These are phyloP conservation scores for Erebia aethiops DNA, from an alignment of 2,888 invertebrate species.

Conservation along the genomic window DNA sequence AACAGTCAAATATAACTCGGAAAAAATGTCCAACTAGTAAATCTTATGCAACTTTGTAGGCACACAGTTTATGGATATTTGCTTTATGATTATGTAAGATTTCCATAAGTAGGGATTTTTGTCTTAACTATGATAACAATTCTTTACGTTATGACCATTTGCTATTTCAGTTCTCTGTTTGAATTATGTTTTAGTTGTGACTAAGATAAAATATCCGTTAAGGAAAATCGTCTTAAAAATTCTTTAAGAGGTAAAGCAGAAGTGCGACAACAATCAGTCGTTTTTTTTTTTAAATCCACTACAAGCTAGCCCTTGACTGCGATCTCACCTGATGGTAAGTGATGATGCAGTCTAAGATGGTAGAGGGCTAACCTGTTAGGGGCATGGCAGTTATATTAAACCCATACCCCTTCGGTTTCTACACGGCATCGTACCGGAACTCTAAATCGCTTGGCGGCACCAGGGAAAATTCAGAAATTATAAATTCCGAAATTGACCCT, in stretches of 20 bases:
- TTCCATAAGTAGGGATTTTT: constrained; percentile 1
- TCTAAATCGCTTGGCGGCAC: no score
- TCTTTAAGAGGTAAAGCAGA: neutral
- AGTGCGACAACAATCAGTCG: neutral
- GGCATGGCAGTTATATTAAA: no score
- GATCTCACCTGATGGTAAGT: no score
- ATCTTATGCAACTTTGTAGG: neutral
- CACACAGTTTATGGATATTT: neutral
- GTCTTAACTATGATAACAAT: neutral
- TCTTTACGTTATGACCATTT: neutral
- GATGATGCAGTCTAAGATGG: no score
- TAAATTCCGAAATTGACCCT: no score
- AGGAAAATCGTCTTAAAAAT: constrained; percentile 4
- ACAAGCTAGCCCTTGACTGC: no score
- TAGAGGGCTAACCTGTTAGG: no score
- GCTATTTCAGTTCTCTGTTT: neutral
- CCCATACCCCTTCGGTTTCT: no score
- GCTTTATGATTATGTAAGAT: neutral
- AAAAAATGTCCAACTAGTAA: neutral
- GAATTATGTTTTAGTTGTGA: constrained; percentile 11
- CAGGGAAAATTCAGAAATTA: no score
- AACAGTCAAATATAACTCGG: no score
- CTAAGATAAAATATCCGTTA: neutral
- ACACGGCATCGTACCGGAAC: no score
- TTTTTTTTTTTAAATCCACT: no score